phyloP scores from a whole-genome alignment of 2,113 vertebrate species.

The Coturnix japonica region DNA sequence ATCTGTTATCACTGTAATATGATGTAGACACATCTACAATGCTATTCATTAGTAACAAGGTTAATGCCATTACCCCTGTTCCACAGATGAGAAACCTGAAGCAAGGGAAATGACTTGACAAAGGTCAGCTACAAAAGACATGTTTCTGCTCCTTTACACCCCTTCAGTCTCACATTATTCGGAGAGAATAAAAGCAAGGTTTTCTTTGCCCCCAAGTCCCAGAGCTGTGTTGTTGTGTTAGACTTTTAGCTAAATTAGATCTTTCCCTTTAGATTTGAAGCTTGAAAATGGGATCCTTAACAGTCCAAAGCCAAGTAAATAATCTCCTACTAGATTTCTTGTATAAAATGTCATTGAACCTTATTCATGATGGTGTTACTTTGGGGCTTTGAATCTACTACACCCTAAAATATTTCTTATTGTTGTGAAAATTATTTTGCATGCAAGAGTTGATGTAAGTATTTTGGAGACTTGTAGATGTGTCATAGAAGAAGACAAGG shows the following conservation, averaged over 20 bases:
- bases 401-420: not conserved
- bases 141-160: not conserved
- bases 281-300: not conserved
- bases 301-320: not conserved
- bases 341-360: not conserved
- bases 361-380: not conserved
- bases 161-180: fast-evolving
- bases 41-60: not conserved
- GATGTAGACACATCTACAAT: not conserved
- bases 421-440: not conserved
- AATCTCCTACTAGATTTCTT: not conserved
- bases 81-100: not conserved
- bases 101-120: not conserved
- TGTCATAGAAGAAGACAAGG: not conserved
- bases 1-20: not conserved
- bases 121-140: not conserved
- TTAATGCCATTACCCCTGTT: not conserved
- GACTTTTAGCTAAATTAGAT: not conserved
- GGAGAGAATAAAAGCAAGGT: not conserved
- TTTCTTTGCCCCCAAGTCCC: not conserved
- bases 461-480: not conserved
- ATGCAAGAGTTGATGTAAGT: not conserved
- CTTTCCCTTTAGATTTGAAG: not conserved
- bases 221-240: not conserved
- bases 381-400: not conserved